Conservation (phyloP, 2,888 invertebrate species). For the Drosophila nr. medialis region DNA sequence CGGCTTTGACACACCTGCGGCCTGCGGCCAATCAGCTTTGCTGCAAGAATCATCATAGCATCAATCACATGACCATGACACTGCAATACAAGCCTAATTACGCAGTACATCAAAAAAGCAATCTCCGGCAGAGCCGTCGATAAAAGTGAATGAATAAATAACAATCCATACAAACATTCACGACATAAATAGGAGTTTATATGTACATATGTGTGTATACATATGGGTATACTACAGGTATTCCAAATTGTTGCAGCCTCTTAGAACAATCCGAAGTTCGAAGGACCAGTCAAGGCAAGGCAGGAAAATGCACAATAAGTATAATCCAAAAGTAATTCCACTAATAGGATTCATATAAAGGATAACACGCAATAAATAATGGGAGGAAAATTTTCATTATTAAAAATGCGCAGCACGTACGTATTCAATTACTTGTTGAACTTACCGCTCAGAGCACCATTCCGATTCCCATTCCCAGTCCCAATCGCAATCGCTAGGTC, state of each 20-base stretch:
- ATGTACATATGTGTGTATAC: not conserved
- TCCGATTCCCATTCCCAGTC: constrained; percentile 21
- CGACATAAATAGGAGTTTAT: not conserved
- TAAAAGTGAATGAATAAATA: not conserved
- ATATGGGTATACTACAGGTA: not conserved
- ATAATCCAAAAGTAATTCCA: constrained; percentile 71
- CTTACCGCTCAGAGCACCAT: constrained; percentile 62
- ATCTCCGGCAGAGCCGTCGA: constrained; percentile 9
- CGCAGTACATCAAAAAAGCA: constrained; percentile 6
- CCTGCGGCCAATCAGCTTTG: constrained; percentile 13
- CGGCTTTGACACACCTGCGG: constrained; percentile 53
- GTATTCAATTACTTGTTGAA: constrained; percentile 84
- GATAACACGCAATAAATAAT: constrained; percentile 81
- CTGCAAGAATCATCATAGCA: constrained; percentile 25
- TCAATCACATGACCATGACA: constrained; percentile 55
- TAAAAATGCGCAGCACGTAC: constrained; percentile 81
- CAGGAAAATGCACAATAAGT: constrained; percentile 34
- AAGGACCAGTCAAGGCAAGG: constrained; percentile 1
- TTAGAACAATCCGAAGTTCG: constrained; percentile 43
- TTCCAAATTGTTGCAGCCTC: constrained; percentile 15
- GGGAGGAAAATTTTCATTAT: constrained; percentile 65
- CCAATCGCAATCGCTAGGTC: constrained; percentile 23
- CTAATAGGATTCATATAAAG: constrained; percentile 81
- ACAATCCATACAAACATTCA: not conserved
- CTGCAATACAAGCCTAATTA: constrained; percentile 15